These are phyloP conservation scores for Oscarella lobularis DNA, from an alignment of 37 sponge, comb jelly and placozoan genomes.

Conservation along the genomic window DNA sequence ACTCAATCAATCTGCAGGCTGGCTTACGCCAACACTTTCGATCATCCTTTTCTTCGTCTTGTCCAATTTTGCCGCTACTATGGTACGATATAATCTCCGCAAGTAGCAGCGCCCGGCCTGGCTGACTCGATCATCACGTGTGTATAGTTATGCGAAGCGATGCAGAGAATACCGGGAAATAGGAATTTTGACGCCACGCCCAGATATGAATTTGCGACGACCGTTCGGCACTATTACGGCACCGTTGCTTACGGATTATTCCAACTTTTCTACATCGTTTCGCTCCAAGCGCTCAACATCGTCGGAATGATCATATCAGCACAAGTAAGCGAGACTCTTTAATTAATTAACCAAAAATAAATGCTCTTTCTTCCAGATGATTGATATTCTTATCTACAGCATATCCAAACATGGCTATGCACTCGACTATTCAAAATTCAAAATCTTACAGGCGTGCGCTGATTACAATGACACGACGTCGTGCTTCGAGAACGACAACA, in stretches of 20 bases:
- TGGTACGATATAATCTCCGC: neutral
- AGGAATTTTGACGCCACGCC: constrained; percentile 1
- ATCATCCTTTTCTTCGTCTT: neutral
- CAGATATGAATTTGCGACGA: neutral
- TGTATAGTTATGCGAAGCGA: neutral
- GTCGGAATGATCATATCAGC: neutral
- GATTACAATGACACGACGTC: too few species aligned
- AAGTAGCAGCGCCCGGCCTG: too few species aligned
- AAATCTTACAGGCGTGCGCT: neutral
- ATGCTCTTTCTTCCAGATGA: neutral
- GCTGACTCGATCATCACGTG: neutral
- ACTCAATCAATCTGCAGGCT: neutral
- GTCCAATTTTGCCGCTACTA: constrained; percentile 2
- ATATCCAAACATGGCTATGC: neutral
- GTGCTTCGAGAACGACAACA: constrained; percentile 1
- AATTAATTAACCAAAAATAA: neutral
- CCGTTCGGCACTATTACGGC: constrained; percentile 4
- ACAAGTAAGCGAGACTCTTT: neutral
- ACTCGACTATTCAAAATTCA: neutral
- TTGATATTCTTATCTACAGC: neutral
- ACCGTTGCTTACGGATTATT: neutral
- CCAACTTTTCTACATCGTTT: neutral
- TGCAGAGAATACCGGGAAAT: constrained; percentile 7
- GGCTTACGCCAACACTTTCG: constrained; percentile 1
- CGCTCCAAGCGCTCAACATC: neutral